These are phyloP conservation scores for Ophiothrix spiculata DNA, from an alignment of 35 echinoderm and acorn worm species.

Conservation along the genomic window DNA sequence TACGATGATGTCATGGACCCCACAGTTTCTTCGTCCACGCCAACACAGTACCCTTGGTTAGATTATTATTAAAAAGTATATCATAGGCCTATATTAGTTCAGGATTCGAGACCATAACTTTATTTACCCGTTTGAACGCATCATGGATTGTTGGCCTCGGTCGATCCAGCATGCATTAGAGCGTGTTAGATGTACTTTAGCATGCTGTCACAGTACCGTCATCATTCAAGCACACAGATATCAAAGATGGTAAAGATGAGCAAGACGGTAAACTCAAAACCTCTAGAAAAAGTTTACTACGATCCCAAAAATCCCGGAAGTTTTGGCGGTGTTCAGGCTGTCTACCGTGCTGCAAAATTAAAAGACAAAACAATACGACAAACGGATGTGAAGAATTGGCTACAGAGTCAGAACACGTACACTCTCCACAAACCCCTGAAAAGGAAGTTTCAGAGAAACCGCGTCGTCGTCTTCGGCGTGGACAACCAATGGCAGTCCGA, in stretches of 20 bases:
- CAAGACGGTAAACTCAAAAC: neutral
- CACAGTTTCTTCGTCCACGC: neutral
- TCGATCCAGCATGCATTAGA: neutral
- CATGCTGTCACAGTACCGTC: slow-evolving; percentile 31
- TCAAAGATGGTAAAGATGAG: slow-evolving; percentile 17
- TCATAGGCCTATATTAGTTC: neutral
- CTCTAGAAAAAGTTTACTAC: slow-evolving; percentile 42
- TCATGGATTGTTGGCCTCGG: slow-evolving; percentile 50
- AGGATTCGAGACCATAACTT: too few species aligned
- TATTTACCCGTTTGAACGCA: neutral
- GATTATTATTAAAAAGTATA: slow-evolving; percentile 18
- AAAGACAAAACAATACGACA: neutral
- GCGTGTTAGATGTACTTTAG: slow-evolving; percentile 13
- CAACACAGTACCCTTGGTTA: slow-evolving; percentile 4
- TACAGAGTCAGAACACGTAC: slow-evolving; percentile 35
- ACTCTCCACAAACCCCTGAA: slow-evolving; percentile 40
- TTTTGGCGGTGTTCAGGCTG: slow-evolving; percentile 57
- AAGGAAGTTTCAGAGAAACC: slow-evolving; percentile 42
- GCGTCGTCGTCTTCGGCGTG: slow-evolving; percentile 51
- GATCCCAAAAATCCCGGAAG: slow-evolving; percentile 35
- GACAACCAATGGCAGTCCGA: slow-evolving; percentile 67
- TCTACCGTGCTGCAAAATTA: slow-evolving; percentile 26
- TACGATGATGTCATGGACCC: neutral
- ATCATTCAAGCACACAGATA: slow-evolving; percentile 20
- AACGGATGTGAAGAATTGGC: slow-evolving; percentile 12